Percentiles rank a stretch among this genome's conserved stretches.
Evolutionary conservation across 2,113 vertebrate genomes (phyloP).

Genomic region (Vulpes lagopus): DNA sequence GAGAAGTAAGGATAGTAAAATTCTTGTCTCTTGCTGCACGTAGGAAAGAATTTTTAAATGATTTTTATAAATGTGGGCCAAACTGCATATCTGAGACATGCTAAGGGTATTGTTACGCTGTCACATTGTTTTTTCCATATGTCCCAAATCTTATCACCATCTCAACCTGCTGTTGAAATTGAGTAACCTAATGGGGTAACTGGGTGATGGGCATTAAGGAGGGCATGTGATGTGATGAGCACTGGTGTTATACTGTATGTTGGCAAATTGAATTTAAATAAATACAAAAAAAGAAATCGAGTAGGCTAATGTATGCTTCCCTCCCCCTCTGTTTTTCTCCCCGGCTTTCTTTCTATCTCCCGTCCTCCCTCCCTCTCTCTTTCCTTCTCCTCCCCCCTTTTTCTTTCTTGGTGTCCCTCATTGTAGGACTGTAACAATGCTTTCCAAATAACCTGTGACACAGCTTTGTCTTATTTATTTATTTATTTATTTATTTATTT

Average conservation of each 20-base stretch:
- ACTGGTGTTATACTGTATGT: no score
- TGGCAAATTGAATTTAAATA: no score
- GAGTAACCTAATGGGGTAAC: background rate
- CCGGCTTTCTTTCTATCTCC: background rate
- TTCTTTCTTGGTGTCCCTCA: background rate
- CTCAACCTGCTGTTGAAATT: background rate
- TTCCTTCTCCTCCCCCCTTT: background rate
- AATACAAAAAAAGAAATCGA: background rate
- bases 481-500: background rate
- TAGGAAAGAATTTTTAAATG: background rate
- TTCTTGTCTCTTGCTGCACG: background rate
- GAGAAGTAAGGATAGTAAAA: background rate
- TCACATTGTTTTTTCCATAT: background rate
- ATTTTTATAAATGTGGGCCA: constrained; percentile 8
- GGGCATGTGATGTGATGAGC: no score
- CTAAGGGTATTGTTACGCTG: background rate
- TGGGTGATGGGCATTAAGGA: no score
- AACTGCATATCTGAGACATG: background rate
- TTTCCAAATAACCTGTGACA: background rate
- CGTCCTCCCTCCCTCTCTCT: background rate
- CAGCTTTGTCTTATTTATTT: background rate
- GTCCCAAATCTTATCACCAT: background rate
- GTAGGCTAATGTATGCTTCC: background rate
- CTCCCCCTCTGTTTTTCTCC: background rate
- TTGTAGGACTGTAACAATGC: background rate